phyloP scores from a whole-genome alignment of 2,797 vertebrate species.

The Argyrosomus regius region DNA sequence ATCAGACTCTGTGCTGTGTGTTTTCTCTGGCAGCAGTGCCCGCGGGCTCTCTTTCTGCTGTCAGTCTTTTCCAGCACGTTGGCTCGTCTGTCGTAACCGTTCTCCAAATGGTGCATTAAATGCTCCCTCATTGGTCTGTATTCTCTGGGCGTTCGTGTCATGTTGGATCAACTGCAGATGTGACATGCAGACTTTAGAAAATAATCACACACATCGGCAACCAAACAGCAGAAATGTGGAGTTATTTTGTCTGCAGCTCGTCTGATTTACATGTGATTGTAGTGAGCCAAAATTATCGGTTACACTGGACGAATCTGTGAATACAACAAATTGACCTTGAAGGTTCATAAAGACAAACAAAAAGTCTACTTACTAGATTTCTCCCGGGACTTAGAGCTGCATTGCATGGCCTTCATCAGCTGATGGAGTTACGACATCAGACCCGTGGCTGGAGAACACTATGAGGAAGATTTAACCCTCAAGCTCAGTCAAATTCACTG shows the following conservation, averaged over 20 bases:
- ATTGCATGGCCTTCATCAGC: no score
- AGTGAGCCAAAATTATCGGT: not conserved
- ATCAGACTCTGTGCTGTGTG: not conserved
- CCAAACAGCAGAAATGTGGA: slow-evolving; percentile 8
- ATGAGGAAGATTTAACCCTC: not conserved
- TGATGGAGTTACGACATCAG: no score
- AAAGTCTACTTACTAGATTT: not conserved
- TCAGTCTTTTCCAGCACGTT: slow-evolving; percentile 1
- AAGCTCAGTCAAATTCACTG: not conserved
- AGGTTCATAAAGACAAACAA: not conserved
- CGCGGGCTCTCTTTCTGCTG: not conserved
- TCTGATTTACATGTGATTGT: slow-evolving; percentile 2
- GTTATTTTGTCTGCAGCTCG: not conserved
- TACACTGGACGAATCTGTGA: not conserved
- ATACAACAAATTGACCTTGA: not conserved
- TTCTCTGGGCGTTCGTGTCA: slow-evolving; percentile 22
- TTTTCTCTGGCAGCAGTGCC: slow-evolving; percentile 25
- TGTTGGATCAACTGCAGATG: slow-evolving; percentile 47
- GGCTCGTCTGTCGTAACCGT: not conserved
- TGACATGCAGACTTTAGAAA: slow-evolving; percentile 15
- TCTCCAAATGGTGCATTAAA: slow-evolving; percentile 29
- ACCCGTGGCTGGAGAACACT: not conserved
- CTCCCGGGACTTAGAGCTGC: not conserved
- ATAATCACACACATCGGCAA: not conserved
- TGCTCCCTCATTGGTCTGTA: not conserved